Base-by-base conservation (phyloP, 2,888 invertebrate species). In the Nezara viridula region DNA sequence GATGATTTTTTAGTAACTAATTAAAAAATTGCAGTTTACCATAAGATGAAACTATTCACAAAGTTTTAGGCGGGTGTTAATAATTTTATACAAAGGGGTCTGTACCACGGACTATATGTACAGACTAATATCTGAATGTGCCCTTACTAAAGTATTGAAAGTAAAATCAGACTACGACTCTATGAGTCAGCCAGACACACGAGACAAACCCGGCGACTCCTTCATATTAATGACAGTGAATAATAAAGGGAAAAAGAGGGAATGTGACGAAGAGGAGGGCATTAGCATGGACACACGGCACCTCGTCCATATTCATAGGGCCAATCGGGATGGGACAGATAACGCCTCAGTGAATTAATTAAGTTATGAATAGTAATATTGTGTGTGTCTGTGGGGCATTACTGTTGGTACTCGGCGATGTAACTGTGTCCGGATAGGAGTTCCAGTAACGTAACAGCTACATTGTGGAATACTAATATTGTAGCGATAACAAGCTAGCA, bases 281-380 rank as follows among this genome's bases (percentile, higher is more conserved):
- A 86, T 86, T 86, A 86, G 86, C 86, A 86, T 86, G 86, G 86
- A 55, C 86, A 86, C 86, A 86, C 86, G 86, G 55, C 55, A 86
- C 14, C 86, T 86, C 40, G 55, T 86, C 40, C 52, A 86, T 86
- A 86, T 86, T 86, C 86, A 86, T 86, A 40, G 52, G 44, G 21
- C 52, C 86, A 86, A 50, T 86, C 50, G 52, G 86, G 86, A 86
- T 86, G 55, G 86, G 86, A 49, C 52, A 85, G 49, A 49, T 86
- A 86, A 49, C 86, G 86, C 49, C 86, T 86, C 40, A 24, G 44
- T 55, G 86, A 86, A 86, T 86, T 86, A 86, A 86, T 86, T 55
- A 86, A 55, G 52, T 55, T 55, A 86, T 86, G 86, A 86, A 86
- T 86, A 86, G 52, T 86, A 86, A 86, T 86, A 55, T 40, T 50